Evolutionary conservation across 2,888 invertebrate genomes (phyloP).

Genomic region (Campopleginae sp.): DNA sequence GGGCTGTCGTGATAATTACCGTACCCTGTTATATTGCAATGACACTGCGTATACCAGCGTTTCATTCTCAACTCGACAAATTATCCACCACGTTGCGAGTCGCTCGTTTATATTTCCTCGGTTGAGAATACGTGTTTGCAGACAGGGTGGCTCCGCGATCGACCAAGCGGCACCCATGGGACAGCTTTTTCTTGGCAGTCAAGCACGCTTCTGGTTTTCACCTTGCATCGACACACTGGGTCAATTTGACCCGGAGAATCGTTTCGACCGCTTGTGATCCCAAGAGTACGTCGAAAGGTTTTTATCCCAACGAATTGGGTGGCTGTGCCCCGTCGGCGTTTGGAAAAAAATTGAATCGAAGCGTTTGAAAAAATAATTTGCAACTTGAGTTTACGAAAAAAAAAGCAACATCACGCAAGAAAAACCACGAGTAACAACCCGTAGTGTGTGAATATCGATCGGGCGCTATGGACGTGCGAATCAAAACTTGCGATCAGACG

Average conservation of each 20-base stretch:
- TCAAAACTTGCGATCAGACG: not conserved
- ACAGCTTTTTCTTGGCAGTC: not conserved
- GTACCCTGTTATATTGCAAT: conserved; percentile 24
- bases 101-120: conserved; percentile 52
- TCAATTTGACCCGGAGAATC: no score
- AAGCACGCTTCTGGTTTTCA: not conserved
- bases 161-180: not conserved
- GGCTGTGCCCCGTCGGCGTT: no score
- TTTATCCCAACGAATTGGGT: no score
- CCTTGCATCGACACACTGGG: no score
- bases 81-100: conserved; percentile 59
- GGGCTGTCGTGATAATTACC: conserved; percentile 59
- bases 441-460: not conserved
- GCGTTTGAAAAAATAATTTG: no score
- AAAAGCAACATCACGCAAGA: not conserved
- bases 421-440: not conserved
- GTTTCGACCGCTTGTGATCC: no score
- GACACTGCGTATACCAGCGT: not conserved
- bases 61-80: conserved; percentile 40
- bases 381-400: not conserved
- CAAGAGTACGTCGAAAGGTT: no score
- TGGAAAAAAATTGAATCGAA: no score
- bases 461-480: not conserved
- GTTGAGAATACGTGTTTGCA: conserved; percentile 36
- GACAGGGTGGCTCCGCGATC: not conserved